phyloP scores from a whole-genome alignment of 2,113 vertebrate species.

The Pundamilia nyererei region DNA sequence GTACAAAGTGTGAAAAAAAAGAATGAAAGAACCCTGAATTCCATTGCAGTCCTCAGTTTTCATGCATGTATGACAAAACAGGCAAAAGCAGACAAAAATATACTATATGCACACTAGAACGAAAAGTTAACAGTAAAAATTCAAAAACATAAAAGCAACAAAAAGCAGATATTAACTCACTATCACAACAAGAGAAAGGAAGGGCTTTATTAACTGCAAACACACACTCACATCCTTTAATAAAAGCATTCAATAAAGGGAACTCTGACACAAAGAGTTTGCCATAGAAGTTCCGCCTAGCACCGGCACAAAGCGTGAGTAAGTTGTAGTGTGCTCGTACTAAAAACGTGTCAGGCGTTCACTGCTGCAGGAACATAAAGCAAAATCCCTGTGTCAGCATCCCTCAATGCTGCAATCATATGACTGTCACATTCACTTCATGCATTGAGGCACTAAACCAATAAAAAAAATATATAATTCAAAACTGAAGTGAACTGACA shows the following conservation, averaged over 20 bases:
- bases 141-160: constrained; percentile 4
- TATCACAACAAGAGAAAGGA: constrained; percentile 14
- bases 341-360: constrained; percentile 9
- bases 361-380: constrained; percentile 6
- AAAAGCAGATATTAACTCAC: constrained; percentile 34
- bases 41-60: constrained; percentile 39
- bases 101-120: constrained; percentile 41
- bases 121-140: neutral
- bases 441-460: constrained; percentile 74
- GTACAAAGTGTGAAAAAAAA: constrained; percentile 55
- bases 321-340: neutral
- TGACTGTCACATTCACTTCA: constrained; percentile 63
- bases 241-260: constrained; percentile 70
- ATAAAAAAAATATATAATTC: constrained; percentile 21
- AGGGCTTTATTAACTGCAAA: constrained; percentile 39
- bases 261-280: constrained; percentile 89
- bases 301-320: neutral
- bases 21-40: constrained; percentile 61
- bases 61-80: constrained; percentile 39
- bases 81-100: constrained; percentile 26
- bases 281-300: neutral
- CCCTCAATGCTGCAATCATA: constrained; percentile 37
- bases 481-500: constrained; percentile 59
- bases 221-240: constrained; percentile 41
- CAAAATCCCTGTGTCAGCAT: constrained; percentile 70